phyloP scores from a whole-genome alignment of 2,113 vertebrate genomes.

The Glaucomys volans region DNA sequence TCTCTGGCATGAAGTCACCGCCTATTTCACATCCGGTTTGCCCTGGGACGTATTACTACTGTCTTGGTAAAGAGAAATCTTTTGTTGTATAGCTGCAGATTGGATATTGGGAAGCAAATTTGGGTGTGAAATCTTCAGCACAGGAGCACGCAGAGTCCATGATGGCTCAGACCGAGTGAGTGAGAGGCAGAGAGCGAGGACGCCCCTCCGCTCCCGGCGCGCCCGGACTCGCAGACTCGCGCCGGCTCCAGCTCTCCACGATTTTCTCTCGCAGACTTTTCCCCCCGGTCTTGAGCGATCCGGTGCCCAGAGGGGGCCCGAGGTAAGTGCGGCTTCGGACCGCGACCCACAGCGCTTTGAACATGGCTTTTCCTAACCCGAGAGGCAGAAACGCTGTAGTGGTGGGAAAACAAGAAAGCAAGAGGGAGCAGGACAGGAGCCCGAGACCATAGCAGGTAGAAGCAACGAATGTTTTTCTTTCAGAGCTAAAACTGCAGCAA shows the following conservation, averaged over 20 bases:
- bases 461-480: constrained; percentile 64
- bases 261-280: constrained; percentile 80
- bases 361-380: constrained; percentile 46
- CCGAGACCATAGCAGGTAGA: constrained; percentile 72
- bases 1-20: constrained; percentile 93
- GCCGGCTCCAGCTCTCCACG: constrained; percentile 71
- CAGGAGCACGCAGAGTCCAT: constrained; percentile 89
- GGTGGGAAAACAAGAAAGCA: neutral
- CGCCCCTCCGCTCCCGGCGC: constrained; percentile 87
- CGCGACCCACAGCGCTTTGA: neutral
- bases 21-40: constrained; percentile 94
- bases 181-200: constrained; percentile 91
- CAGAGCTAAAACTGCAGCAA: constrained; percentile 84
- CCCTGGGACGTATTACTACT: constrained; percentile 91
- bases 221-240: constrained; percentile 69
- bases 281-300: constrained; percentile 79
- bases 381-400: neutral
- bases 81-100: constrained; percentile 88
- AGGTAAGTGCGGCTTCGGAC: constrained; percentile 84
- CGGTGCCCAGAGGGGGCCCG: constrained; percentile 81
- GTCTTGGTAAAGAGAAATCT: constrained; percentile 90
- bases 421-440: constrained; percentile 41
- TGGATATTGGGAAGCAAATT: constrained; percentile 83
- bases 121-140: constrained; percentile 83
- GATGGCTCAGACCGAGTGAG: constrained; percentile 92